A percentile compares a stretch with the other conserved stretches of the same genome.
Conservation (phyloP, 1,140 invertebrate genomes). For the Heterodera carotae region DNA sequence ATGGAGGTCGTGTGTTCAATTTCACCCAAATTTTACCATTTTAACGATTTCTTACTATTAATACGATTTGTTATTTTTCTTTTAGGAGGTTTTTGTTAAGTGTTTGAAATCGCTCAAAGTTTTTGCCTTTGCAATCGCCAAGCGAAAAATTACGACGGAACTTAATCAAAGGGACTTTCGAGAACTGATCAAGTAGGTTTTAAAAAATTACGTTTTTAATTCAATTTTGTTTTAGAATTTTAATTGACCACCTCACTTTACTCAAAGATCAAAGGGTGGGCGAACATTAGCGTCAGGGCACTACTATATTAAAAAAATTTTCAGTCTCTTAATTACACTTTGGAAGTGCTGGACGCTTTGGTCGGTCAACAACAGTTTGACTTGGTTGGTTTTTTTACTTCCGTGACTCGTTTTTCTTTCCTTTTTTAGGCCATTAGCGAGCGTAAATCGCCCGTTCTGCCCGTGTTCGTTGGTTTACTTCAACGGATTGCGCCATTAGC, state of each 20-base stretch:
- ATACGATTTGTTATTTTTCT: neutral
- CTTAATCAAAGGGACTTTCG: conserved; percentile 4
- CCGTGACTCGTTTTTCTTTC: neutral
- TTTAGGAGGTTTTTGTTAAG: conserved; percentile 5
- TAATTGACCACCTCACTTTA: conserved; percentile 1
- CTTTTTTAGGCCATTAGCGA: neutral
- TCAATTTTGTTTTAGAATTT: neutral
- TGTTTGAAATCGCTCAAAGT: conserved; percentile 1
- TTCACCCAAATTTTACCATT: no score
- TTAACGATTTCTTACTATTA: no score
- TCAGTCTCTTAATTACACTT: neutral
- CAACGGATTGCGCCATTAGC: neutral
- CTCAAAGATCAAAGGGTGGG: neutral
- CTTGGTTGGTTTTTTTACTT: neutral
- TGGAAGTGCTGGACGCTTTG: neutral
- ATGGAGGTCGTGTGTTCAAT: no score
- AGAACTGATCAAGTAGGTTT: conserved; percentile 18
- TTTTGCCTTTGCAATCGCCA: neutral
- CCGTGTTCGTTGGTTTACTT: neutral
- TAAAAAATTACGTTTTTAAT: neutral
- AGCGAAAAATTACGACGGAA: neutral
- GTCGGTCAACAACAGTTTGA: neutral
- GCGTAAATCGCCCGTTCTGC: neutral
- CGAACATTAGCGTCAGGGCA: no score
- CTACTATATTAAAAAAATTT: no score